Evolutionary conservation across 2,888 invertebrate species (phyloP).

Genomic region (Torymus tubicola): DNA sequence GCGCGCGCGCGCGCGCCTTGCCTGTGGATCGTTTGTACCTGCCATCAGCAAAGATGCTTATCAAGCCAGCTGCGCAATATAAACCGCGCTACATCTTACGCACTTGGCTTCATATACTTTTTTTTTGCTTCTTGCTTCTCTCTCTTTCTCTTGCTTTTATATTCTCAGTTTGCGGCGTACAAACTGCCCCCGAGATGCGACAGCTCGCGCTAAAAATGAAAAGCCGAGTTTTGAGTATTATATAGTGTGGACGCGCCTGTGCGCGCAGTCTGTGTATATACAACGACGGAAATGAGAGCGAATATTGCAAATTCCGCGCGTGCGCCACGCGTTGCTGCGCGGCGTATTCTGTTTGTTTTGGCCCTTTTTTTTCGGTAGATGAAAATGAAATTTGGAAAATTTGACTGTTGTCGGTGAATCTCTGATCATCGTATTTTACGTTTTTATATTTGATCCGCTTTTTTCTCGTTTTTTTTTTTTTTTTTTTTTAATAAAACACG

Average conservation of each 20-base stretch:
- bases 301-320: background rate
- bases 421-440: no score
- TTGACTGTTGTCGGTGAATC: no score
- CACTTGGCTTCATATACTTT: background rate
- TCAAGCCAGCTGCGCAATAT: conserved; percentile 20
- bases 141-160: background rate
- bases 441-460: no score
- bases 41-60: conserved; percentile 46
- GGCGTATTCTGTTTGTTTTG: background rate
- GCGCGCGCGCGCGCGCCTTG: no score
- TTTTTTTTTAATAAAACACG: no score
- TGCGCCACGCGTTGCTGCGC: background rate
- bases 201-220: conserved; percentile 23
- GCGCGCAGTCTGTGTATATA: no score
- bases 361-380: background rate
- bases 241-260: no score
- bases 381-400: background rate
- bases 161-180: background rate
- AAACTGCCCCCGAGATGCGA: background rate
- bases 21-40: conserved; percentile 51
- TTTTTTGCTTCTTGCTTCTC: background rate
- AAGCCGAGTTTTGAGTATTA: background rate
- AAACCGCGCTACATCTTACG: background rate
- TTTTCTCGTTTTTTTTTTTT: no score
- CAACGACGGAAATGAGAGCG: background rate